Evolutionary conservation across 2,797 vertebrate species (phyloP), one percentile per base, ranked within the genome.

Genomic region (Amphiprion clarkii): DNA sequence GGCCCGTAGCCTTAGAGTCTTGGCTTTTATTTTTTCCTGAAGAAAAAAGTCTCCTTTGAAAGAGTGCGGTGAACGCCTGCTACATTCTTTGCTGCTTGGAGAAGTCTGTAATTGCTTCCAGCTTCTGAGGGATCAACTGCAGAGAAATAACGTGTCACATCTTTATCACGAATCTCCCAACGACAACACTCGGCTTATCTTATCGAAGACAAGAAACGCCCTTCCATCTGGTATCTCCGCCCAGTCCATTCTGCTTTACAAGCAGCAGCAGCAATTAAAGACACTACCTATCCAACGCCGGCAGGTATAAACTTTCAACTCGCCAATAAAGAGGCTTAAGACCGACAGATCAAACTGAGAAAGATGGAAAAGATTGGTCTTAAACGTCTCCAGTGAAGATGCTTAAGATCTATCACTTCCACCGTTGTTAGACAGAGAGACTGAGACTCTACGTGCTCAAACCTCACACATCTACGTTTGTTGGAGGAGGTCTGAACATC

Each of bases 91-190:
- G 73, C 84, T 87, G 72, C 88, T 89, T 66, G 46, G 83, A 89
- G 76, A 84, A 83, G 82, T 87, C 87, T 89, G 83, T 93, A 94
- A 94, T 94, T 94, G 93, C 87, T 93, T 92, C 92, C 92, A 94
- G 91, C 87, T 85, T 91, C 82, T 79, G 71, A 81, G 59, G 53
- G 76, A 92, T 86, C 73, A 56, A 62, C 77, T 74, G 49, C 12
- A 71, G 55, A 81, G 78, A 83, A 81, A 54, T 16, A 40, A 44
- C 21, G 78, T 86, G 71, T 86, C 70, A 85, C 73, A 39, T 87
- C 81, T 91, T 91, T 86, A 90, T 92, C 86, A 74, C 57, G 64
- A 84, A 76, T 80, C 70, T 76, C 42, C 39, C 51, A 65, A 75
- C 61, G 60, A 40, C 73, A 79, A 57, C 81, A 53, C 71, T 52